Percentiles rank a stretch among this genome's conserved stretches.
Conservation (phyloP, 2,113 vertebrate genomes). For the Corythaixoides concolor region DNA sequence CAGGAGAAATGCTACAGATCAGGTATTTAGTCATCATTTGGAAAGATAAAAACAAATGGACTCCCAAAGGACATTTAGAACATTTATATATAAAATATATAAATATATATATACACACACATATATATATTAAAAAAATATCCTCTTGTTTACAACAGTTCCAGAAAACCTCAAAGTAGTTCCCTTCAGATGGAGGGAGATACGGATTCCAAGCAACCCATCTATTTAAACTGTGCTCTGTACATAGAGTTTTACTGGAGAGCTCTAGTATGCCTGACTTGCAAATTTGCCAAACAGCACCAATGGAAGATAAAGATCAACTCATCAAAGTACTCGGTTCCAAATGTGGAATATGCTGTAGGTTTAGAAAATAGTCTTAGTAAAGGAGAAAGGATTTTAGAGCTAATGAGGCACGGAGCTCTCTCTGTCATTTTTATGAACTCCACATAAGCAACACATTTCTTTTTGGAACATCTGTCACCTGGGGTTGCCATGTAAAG, state of each 20-base stretch:
- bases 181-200: constrained; percentile 73
- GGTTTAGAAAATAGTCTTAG: constrained; percentile 11
- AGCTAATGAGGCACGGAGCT: constrained; percentile 15
- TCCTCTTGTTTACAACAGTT: constrained; percentile 84
- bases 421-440: constrained; percentile 46
- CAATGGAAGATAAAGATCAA: constrained; percentile 1
- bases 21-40: constrained; percentile 81
- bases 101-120: constrained; percentile 46
- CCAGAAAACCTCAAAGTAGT: constrained; percentile 76
- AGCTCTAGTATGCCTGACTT: constrained; percentile 40
- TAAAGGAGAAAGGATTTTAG: constrained; percentile 34
- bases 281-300: constrained; percentile 27
- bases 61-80: constrained; percentile 75
- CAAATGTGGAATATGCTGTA: constrained; percentile 40
- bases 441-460: constrained; percentile 58
- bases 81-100: constrained; percentile 69
- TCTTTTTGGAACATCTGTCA: constrained; percentile 51
- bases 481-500: constrained; percentile 74
- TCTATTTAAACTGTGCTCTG: constrained; percentile 66
- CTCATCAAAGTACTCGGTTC: constrained; percentile 33
- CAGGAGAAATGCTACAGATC: constrained; percentile 83
- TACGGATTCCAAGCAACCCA: constrained; percentile 73
- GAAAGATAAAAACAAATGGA: constrained; percentile 73
- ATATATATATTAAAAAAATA: constrained; percentile 39
- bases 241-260: constrained; percentile 63